These are phyloP conservation scores for Orussus abietinus DNA, from an alignment of 1,140 invertebrate genomes.

Conservation along the genomic window DNA sequence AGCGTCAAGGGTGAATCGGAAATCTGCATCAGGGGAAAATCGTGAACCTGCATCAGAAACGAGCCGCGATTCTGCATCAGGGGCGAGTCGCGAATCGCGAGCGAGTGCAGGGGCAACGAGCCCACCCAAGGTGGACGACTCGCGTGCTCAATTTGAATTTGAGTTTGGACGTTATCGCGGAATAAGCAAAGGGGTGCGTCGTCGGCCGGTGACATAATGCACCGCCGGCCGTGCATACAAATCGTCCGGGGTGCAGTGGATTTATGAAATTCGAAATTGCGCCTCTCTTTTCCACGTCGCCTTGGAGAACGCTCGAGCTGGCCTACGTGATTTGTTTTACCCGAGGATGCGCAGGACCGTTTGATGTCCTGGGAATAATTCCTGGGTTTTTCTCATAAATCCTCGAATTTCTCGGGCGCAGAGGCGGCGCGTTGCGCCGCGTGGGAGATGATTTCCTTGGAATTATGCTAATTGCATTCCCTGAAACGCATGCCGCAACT, in stretches of 20 bases:
- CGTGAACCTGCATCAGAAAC: no score
- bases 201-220: conserved; percentile 8
- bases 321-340: conserved; percentile 15
- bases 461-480: conserved; percentile 44
- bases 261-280: conserved; percentile 9
- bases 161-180: conserved; percentile 8
- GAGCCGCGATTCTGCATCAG: no score
- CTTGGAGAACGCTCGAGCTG: conserved; percentile 4
- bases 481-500: conserved; percentile 32
- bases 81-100: no score
- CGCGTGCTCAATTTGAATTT: conserved; percentile 9
- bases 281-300: neutral
- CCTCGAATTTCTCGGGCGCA: conserved; percentile 9
- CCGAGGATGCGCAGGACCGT: conserved; percentile 4
- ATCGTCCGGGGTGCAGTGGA: conserved; percentile 1
- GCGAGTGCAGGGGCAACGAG: no score
- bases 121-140: conserved; percentile 12
- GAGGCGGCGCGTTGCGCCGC: conserved; percentile 9
- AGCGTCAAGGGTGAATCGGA: no score
- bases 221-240: conserved; percentile 1
- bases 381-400: conserved; percentile 22
- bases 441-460: conserved; percentile 42
- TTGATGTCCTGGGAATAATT: conserved; percentile 19
- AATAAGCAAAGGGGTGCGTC: conserved; percentile 10
- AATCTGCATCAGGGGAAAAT: no score